Conservation (phyloP, 2,888 invertebrate species). For the Stictocephala bisonia region DNA sequence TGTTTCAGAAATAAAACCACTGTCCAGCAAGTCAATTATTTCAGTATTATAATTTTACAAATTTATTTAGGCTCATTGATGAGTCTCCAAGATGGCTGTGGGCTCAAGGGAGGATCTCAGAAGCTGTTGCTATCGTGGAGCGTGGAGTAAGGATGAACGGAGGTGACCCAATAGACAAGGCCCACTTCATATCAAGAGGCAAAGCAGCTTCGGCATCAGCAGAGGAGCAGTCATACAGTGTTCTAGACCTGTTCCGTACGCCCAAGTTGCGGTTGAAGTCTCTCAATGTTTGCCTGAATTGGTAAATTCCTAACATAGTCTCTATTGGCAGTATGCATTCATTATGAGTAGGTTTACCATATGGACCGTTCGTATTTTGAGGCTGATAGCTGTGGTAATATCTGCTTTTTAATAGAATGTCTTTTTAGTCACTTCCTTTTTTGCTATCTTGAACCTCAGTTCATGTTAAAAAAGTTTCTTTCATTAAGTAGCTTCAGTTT, state of each 20-base stretch:
- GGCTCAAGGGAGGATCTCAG: constrained; percentile 80
- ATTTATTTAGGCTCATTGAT: constrained; percentile 76
- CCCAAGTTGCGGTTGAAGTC: constrained; percentile 83
- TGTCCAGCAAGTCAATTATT: constrained; percentile 65
- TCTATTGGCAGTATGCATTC: too few relatives aligned
- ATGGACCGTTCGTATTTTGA: too few relatives aligned
- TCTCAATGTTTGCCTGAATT: constrained; percentile 82
- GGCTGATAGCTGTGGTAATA: too few relatives aligned
- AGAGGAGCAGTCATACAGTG: constrained; percentile 67
- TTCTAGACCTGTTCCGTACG: constrained; percentile 81
- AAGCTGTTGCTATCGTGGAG: constrained; percentile 79
- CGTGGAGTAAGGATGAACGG: constrained; percentile 81
- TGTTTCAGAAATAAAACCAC: too few relatives aligned
- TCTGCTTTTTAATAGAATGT: too few relatives aligned
- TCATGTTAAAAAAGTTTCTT: too few relatives aligned
- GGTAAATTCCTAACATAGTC: constrained; percentile 67
- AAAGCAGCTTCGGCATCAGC: constrained; percentile 60
- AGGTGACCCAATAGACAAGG: constrained; percentile 73
- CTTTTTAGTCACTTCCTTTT: too few relatives aligned
- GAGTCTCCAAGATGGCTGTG: constrained; percentile 91
- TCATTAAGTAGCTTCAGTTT: too few relatives aligned
- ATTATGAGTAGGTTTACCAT: too few relatives aligned
- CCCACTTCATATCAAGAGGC: constrained; percentile 74
- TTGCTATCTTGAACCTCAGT: too few relatives aligned
- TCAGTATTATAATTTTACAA: background rate